Evolutionary conservation across 92 coral and sea anemone genomes (phyloP), one percentile per base, ranked within the genome.

Genomic region (Muricea muricata): DNA sequence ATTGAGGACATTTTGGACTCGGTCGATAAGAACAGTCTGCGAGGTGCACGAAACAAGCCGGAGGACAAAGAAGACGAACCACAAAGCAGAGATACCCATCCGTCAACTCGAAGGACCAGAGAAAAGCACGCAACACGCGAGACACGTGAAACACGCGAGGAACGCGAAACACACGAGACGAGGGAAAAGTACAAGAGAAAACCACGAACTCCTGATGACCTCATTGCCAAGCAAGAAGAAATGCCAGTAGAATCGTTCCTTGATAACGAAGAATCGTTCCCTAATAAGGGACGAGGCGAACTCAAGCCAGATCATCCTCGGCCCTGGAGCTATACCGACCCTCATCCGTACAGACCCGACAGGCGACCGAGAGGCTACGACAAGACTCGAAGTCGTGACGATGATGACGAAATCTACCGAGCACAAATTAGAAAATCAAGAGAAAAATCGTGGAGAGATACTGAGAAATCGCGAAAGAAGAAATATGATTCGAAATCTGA

Each of bases 1-100:
- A 75, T 75, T 50, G 80, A 75, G 65, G 20, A 48, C 32, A 75
- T 75, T 34, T 56, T 75, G 13, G 80, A 75, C 33, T 77, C 70
- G 1, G 82, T 77, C 7, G 82, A 56, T 56, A 77, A 77, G 42
- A 77, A 77, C 34, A 77, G 61, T 15, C 82, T 55, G 42, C 68
- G 61, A 39, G 55, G 69, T 20, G 31, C 65, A 65, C 78, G 25
- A 41, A 41, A 66, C 23, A 33, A 35, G n/a, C 30, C 58, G 25
- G 61, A 46, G 6, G 23, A 17, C 52, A 68, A 68, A 68, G 78
- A 71, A 40, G 78, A 71, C 21, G 31, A 30, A 4, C 47, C 48
- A 71, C n/a, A n/a, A n/a, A n/a, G n/a, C n/a, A n/a, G n/a, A n/a
- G 52, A 50, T 40, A 39, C 56, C 1, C 56, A 57, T 40, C 42